Evolutionary conservation across 2,113 vertebrate genomes (phyloP).

Genomic region (Jaculus jaculus): DNA sequence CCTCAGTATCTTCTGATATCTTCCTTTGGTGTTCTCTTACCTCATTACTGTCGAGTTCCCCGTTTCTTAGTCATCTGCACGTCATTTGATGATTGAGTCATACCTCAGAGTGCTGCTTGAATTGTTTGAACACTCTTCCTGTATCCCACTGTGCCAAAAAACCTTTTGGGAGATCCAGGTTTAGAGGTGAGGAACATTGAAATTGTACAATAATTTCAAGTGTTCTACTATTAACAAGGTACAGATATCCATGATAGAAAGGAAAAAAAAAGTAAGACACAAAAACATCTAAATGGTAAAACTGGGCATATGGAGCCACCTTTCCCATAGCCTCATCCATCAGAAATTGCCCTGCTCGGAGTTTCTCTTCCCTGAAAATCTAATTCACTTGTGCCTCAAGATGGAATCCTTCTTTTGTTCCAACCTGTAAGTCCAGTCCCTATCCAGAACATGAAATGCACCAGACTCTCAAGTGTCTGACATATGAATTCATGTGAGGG

Average conservation of each 20-base stretch:
- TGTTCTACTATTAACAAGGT: background rate
- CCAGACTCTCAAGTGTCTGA: background rate
- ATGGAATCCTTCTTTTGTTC: background rate
- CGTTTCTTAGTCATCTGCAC: background rate
- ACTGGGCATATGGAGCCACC: background rate
- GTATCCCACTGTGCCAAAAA: background rate
- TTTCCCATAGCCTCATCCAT: background rate
- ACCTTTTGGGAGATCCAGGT: background rate
- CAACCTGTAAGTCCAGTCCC: background rate
- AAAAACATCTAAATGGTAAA: background rate
- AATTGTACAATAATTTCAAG: background rate
- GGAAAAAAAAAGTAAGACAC: background rate
- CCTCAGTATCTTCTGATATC: background rate
- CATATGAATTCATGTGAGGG: background rate
- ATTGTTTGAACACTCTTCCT: background rate
- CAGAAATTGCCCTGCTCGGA: background rate
- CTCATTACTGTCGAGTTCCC: background rate
- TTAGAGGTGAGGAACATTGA: background rate
- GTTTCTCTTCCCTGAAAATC: constrained; percentile 24
- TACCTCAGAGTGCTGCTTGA: background rate
- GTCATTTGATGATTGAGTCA: background rate
- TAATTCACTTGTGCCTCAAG: background rate
- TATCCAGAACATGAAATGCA: background rate
- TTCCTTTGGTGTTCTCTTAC: background rate
- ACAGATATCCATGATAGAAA: background rate